These are phyloP conservation scores for Onchidella celtica DNA, from an alignment of 2,888 invertebrate species.

Conservation along the genomic window DNA sequence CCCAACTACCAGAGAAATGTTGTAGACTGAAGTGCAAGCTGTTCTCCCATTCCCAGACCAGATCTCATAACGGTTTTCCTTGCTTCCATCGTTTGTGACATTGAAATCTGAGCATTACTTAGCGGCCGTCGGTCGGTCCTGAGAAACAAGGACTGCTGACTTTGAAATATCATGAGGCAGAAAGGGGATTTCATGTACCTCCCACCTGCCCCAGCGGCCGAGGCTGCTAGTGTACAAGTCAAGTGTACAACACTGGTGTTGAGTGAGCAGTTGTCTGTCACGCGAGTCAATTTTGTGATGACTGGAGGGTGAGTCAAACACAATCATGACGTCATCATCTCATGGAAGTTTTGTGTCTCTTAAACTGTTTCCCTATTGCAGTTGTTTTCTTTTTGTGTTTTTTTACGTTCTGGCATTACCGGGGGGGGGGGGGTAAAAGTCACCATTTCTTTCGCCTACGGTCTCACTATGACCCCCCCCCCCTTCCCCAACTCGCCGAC, in stretches of 20 bases:
- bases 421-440: too few species aligned
- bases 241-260: not conserved
- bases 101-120: too few species aligned
- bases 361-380: not conserved
- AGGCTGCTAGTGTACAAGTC: not conserved
- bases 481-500: too few species aligned
- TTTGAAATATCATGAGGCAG: conserved; percentile 9
- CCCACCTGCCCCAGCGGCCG: not conserved
- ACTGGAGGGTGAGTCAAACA: conserved; percentile 10
- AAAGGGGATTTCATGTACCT: conserved; percentile 35
- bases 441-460: too few species aligned
- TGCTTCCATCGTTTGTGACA: too few species aligned
- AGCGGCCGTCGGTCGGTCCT: too few species aligned
- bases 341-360: not conserved
- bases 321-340: not conserved
- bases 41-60: too few species aligned
- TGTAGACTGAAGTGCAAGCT: too few species aligned
- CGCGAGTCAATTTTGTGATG: not conserved
- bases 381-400: not conserved
- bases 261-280: not conserved
- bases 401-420: not conserved
- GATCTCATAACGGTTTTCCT: too few species aligned
- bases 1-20: too few species aligned
- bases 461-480: too few species aligned
- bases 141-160: too few species aligned